phyloP scores from a whole-genome alignment of 2,888 invertebrate genomes.

The Pemphredon lugubris region DNA sequence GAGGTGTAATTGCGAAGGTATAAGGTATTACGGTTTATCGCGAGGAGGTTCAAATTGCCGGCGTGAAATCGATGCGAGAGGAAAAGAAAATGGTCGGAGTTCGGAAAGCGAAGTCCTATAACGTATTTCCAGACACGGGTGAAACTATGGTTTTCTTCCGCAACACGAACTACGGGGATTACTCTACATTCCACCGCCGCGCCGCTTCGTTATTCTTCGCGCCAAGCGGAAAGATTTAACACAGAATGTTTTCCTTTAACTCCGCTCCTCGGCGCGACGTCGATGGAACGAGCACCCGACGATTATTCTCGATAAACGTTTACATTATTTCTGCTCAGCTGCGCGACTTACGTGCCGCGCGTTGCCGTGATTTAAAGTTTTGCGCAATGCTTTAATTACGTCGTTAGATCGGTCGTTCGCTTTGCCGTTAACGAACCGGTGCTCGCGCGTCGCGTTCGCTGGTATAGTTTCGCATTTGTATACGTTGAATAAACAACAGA shows the following conservation, averaged over 20 bases:
- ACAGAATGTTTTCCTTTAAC: slow-evolving; percentile 9
- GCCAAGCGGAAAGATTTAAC: slow-evolving; percentile 15
- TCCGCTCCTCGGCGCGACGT: not conserved
- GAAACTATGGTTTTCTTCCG: slow-evolving; percentile 21
- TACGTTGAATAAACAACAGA: too few species aligned
- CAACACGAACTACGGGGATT: slow-evolving; percentile 24
- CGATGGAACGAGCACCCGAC: slow-evolving; percentile 9
- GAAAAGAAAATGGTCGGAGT: not conserved
- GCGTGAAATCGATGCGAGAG: not conserved
- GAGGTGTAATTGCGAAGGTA: too few species aligned
- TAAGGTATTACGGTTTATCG: not conserved
- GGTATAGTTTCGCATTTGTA: too few species aligned
- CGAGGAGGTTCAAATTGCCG: not conserved
- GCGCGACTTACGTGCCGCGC: slow-evolving; percentile 8
- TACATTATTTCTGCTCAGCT: slow-evolving; percentile 11
- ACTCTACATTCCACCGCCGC: slow-evolving; percentile 26
- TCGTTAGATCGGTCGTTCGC: not conserved
- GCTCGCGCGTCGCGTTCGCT: too few species aligned
- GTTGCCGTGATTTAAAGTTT: not conserved
- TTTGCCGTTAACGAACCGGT: too few species aligned
- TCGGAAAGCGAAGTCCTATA: slow-evolving; percentile 24
- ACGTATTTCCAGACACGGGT: slow-evolving; percentile 25
- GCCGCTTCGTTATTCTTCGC: slow-evolving; percentile 20
- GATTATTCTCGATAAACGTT: slow-evolving; percentile 32
- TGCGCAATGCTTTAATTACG: not conserved